Percentiles rank a stretch among this genome's conserved stretches.
phyloP scores from a whole-genome alignment of 2,797 vertebrate genomes.

The Spinibarbus caldwelli region DNA sequence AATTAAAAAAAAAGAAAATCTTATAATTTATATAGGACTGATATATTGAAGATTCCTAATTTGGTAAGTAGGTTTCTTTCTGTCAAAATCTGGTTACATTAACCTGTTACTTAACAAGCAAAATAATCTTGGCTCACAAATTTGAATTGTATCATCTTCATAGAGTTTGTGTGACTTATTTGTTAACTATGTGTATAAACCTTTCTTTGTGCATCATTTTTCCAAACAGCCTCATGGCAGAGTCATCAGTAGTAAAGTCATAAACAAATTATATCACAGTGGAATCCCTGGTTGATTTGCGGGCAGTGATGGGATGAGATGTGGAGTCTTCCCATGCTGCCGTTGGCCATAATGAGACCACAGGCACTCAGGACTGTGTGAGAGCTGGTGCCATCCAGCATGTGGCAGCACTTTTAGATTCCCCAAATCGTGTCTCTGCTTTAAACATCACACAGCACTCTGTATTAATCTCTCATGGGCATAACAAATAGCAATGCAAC shows the following conservation, averaged over 20 bases:
- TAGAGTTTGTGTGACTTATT: neutral
- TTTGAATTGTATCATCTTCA: neutral
- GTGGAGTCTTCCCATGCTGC: slow-evolving; percentile 31
- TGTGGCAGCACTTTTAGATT: slow-evolving; percentile 41
- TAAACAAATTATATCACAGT: slow-evolving; percentile 14
- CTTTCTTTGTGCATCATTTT: neutral
- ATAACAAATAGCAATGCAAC: neutral
- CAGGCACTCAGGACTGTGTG: slow-evolving; percentile 35
- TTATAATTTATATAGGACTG: too few relatives aligned
- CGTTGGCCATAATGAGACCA: slow-evolving; percentile 35
- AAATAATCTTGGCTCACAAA: neutral
- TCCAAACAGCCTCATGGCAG: neutral
- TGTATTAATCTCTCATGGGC: neutral
- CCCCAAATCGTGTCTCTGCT: neutral
- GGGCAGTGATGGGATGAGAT: slow-evolving; percentile 12
- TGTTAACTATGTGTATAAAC: neutral
- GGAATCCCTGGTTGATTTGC: slow-evolving; percentile 35
- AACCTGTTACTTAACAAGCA: neutral
- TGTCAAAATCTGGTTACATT: neutral
- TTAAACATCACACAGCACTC: neutral
- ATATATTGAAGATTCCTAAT: neutral
- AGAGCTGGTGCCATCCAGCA: slow-evolving; percentile 29
- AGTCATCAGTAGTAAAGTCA: slow-evolving; percentile 22
- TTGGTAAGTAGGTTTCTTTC: neutral
- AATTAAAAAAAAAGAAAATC: too few relatives aligned